Percentiles rank a stretch among this genome's conserved stretches.
Evolutionary conservation across 2,113 vertebrate genomes (phyloP).

Genomic region (Ovis canadensis): DNA sequence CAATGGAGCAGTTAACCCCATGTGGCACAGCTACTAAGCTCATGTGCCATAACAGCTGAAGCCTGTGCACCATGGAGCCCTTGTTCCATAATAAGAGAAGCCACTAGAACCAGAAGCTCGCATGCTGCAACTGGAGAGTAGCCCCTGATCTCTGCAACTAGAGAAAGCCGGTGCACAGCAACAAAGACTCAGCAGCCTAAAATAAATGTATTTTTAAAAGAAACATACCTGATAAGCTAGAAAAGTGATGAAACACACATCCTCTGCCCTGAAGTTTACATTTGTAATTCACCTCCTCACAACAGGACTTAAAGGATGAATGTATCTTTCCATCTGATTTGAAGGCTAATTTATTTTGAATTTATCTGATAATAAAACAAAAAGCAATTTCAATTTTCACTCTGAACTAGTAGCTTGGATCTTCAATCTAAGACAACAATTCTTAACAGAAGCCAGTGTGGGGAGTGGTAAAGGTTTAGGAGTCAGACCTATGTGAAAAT

Average conservation of each 20-base stretch:
- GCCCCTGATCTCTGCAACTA: not conserved
- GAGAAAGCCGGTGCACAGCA: not conserved
- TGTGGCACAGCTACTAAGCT: not conserved
- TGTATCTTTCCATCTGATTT: not conserved
- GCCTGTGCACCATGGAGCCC: not conserved
- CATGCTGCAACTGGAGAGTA: not conserved
- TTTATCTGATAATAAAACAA: not conserved
- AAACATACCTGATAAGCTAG: not conserved
- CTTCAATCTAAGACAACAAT: not conserved
- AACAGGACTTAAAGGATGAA: not conserved
- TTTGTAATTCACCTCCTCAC: not conserved
- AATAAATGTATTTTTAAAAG: not conserved
- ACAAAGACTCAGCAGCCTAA: not conserved
- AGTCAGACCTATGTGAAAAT: not conserved
- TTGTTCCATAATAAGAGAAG: not conserved
- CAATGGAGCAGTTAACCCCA: not conserved
- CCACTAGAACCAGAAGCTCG: not conserved
- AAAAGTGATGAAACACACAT: not conserved
- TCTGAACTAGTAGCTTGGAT: not conserved
- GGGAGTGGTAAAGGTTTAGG: not conserved
- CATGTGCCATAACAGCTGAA: fast-evolving
- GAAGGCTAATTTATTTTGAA: constrained; percentile 41
- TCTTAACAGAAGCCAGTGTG: not conserved
- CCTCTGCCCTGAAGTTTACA: not conserved
- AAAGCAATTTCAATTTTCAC: constrained; percentile 23